These are phyloP conservation scores for Cercopithecus mitis DNA, from an alignment of 2,797 vertebrate species.

Conservation along the genomic window DNA sequence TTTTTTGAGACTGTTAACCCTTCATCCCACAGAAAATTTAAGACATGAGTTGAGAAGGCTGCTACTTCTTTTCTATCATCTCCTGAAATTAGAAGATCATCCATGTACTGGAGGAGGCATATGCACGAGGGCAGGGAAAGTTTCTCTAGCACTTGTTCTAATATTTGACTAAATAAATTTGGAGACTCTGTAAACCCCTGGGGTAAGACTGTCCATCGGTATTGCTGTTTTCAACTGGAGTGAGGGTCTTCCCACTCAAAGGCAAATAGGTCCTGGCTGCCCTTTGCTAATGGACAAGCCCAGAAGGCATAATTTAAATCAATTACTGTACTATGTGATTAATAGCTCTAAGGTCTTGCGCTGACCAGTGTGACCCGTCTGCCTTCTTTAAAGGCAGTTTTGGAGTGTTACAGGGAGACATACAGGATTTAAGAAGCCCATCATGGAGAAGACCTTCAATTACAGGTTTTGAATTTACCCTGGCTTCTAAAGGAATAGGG, in stretches of 20 bases:
- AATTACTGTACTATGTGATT: neutral
- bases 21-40: neutral
- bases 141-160: neutral
- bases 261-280: neutral
- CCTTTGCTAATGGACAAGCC: neutral
- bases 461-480: neutral
- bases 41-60: neutral
- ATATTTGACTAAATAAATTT: neutral
- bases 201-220: neutral
- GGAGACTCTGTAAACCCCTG: neutral
- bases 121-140: neutral
- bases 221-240: neutral
- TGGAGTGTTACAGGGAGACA: neutral
- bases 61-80: neutral
- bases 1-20: neutral
- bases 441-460: neutral
- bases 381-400: neutral
- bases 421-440: neutral
- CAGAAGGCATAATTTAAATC: neutral
- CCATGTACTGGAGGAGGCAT: neutral
- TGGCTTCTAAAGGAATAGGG: neutral
- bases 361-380: neutral
- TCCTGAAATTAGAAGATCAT: neutral
- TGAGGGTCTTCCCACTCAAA: neutral
- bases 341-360: neutral